Evolutionary conservation across 2,113 vertebrate species (phyloP).

Genomic region (Gnathonemus longibarbis): DNA sequence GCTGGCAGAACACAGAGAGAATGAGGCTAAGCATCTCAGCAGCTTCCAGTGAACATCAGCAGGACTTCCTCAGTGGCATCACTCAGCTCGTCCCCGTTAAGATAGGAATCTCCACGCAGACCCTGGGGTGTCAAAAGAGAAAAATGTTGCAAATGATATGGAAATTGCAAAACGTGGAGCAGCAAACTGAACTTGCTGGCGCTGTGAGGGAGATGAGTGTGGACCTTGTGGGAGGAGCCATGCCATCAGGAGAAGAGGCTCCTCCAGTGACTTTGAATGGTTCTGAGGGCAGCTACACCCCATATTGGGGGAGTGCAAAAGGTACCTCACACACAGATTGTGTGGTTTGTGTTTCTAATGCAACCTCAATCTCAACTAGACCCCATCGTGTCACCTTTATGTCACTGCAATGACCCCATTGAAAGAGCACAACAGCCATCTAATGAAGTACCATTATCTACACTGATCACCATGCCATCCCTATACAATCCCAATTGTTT

Average conservation of each 20-base stretch:
- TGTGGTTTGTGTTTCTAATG: background rate
- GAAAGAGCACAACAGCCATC: background rate
- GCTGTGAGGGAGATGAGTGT: background rate
- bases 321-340: background rate
- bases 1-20: background rate
- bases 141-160: slow-evolving; percentile 73
- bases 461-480: background rate
- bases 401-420: background rate
- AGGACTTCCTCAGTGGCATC: slow-evolving; percentile 57
- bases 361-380: background rate
- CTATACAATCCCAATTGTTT: background rate
- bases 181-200: slow-evolving; percentile 50
- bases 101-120: slow-evolving; percentile 63
- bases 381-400: background rate
- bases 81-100: slow-evolving; percentile 65
- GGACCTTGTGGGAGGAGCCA: background rate
- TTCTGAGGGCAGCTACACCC: background rate
- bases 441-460: background rate
- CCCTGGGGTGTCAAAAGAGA: slow-evolving; percentile 69
- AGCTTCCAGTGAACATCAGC: slow-evolving; percentile 54
- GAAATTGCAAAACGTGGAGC: slow-evolving; percentile 51
- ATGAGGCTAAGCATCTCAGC: slow-evolving; percentile 48
- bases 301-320: background rate
- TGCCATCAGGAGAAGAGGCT: background rate
- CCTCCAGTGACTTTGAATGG: background rate